Base-by-base conservation (phyloP, 2,113 vertebrate species). In the Amblyornis subalaris region DNA sequence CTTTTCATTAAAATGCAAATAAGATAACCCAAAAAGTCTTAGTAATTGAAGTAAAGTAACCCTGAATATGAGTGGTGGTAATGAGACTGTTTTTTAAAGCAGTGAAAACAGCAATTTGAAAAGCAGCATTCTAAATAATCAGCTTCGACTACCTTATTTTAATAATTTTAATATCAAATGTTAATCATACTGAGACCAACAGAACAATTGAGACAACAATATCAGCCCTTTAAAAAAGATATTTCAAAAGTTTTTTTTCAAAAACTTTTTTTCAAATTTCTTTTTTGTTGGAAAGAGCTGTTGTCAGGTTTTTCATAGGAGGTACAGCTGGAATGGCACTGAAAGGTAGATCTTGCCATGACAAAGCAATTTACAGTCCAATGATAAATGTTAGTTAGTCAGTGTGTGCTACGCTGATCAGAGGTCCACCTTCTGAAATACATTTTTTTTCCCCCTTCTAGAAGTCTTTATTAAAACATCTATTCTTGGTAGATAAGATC, bases 301-400 rank as follows among this genome's bases (percentile, higher is more conserved):
- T 1, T 47, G 11, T 61, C 29, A 88, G 14, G 18, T 83, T 88
- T 75, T n/a, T 72, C 3, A 1, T 35, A 16, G 21, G 14, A 72
- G 3, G 3, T 51, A 24, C 9, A 51, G 3, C 35, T 80, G 21
- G 10, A 14, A 26, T 36, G 9, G 7, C 6, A 13, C 26, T 44
- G n/a, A 10, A 12, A 92, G 12, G 16, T 76, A 86, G 45, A 44
- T 23, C 18, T 76, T 77, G 20, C 26, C 10, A 12, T 57, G 31
- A 38, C 16, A 80, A 69, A 83, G 4, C 7, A 57, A 38, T 58
- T 70, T 15, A 48, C 0, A 0, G 1, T 60, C 3, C 7, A 38
- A 2, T 24, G 9, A 22, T 35, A 72, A 67, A 29, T 14, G 10
- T n/a, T n/a, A 45, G 10, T 28, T 48, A 28, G 22, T 17, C 28